A percentile compares a stretch with the other conserved stretches of the same genome.
Conservation (phyloP, 2,888 invertebrate genomes). For the Agonopterix arenella region DNA sequence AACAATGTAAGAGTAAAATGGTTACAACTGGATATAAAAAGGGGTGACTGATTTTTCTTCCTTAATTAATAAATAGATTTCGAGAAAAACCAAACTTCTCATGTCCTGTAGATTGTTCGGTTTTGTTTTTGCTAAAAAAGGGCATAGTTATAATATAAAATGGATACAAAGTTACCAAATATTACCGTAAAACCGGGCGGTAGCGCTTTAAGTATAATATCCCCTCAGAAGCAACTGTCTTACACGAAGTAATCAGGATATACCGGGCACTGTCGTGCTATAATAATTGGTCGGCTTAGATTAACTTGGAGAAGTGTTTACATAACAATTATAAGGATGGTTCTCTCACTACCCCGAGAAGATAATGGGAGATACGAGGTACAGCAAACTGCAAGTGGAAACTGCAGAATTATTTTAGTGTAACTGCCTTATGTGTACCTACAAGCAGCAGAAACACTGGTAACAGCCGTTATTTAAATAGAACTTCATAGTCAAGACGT, state of each 20-base stretch:
- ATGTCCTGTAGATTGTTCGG: too few relatives aligned
- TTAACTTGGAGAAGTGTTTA: neutral
- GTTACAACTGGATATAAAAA: too few relatives aligned
- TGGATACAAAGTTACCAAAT: too few relatives aligned
- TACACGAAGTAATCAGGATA: neutral
- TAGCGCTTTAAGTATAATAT: neutral
- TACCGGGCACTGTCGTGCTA: neutral
- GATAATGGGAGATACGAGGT: neutral
- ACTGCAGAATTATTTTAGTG: neutral
- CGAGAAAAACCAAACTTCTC: too few relatives aligned
- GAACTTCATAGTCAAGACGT: too few relatives aligned
- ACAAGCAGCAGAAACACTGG: neutral
- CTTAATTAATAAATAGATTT: too few relatives aligned
- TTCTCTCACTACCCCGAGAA: neutral
- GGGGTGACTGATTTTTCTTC: too few relatives aligned
- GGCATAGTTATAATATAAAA: too few relatives aligned
- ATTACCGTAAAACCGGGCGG: too few relatives aligned
- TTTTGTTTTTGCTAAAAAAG: too few relatives aligned
- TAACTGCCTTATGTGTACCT: neutral
- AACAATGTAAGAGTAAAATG: too few relatives aligned
- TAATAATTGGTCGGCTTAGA: conserved; percentile 2
- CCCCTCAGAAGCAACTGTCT: neutral
- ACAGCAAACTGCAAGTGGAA: neutral
- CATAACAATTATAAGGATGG: neutral
- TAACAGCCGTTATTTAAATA: too few relatives aligned